Percentiles rank a stretch among this genome's conserved stretches.
Conservation (phyloP, 2,888 invertebrate genomes). For the Coecobrya sp. region DNA sequence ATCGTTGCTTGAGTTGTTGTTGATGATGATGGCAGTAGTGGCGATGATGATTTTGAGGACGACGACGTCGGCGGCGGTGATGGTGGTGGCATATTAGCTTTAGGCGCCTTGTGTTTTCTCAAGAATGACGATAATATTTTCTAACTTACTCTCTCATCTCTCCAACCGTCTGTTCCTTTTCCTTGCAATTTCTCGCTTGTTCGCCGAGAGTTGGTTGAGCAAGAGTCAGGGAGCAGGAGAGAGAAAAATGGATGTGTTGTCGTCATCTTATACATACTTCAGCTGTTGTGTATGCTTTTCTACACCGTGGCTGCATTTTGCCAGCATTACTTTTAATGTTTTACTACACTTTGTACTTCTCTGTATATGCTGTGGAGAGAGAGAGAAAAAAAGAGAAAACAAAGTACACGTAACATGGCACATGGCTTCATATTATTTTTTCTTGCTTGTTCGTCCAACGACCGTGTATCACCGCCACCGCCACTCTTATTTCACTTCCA, state of each 20-base stretch:
- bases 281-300: slow-evolving; percentile 57
- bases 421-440: slow-evolving; percentile 48
- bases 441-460: slow-evolving; percentile 42
- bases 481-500: slow-evolving; percentile 77
- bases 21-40: background rate
- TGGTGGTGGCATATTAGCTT: slow-evolving; percentile 62
- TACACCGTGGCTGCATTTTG: slow-evolving; percentile 62
- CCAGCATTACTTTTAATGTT: slow-evolving; percentile 76
- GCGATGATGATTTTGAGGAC: slow-evolving; percentile 28
- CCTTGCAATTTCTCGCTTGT: background rate
- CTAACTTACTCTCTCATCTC: slow-evolving; percentile 46
- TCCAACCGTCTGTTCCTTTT: slow-evolving; percentile 31
- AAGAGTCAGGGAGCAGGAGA: slow-evolving; percentile 19
- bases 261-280: slow-evolving; percentile 7
- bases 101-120: slow-evolving; percentile 76
- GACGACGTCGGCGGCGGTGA: background rate
- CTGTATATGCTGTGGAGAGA: background rate
- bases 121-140: slow-evolving; percentile 74
- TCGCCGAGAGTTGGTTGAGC: background rate
- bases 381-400: slow-evolving; percentile 43
- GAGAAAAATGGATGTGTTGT: slow-evolving; percentile 7
- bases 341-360: slow-evolving; percentile 22
- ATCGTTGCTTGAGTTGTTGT: slow-evolving; percentile 34
- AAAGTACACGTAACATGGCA: slow-evolving; percentile 41
- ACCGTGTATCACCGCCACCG: slow-evolving; percentile 55